phyloP scores from a whole-genome alignment of 2,113 vertebrate genomes.

The Lipotes vexillifer region DNA sequence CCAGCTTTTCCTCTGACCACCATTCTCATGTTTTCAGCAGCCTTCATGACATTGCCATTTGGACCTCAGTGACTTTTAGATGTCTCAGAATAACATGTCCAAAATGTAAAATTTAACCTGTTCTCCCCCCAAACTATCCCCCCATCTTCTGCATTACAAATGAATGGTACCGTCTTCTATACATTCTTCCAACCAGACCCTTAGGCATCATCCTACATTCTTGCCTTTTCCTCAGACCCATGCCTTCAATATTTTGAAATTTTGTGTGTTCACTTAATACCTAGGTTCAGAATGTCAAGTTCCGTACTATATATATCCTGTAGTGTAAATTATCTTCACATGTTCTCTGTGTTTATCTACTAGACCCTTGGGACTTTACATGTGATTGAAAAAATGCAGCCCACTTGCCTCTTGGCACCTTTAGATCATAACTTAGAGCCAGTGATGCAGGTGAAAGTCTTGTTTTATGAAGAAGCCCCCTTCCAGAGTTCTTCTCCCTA shows the following conservation, averaged over 20 bases:
- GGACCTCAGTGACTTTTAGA: neutral
- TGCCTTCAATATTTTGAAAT: neutral
- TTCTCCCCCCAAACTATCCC: neutral
- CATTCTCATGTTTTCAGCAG: neutral
- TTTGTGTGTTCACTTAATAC: neutral
- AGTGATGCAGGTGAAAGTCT: rapidly evolving
- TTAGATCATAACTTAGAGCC: neutral
- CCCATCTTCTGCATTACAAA: neutral
- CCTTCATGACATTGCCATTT: neutral
- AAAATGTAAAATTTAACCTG: neutral
- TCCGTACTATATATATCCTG: neutral
- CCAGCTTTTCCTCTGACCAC: neutral
- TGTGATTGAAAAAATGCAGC: neutral
- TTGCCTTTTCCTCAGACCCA: neutral
- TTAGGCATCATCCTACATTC: neutral
- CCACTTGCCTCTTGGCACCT: neutral
- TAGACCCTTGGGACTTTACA: neutral
- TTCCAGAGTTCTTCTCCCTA: neutral
- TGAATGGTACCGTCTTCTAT: neutral
- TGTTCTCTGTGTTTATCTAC: neutral
- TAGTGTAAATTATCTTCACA: neutral
- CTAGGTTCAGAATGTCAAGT: neutral
- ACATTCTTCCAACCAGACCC: neutral
- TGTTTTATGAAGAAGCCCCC: neutral
- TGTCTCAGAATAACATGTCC: neutral